These are phyloP conservation scores for Genyomyrus donnyi DNA, from an alignment of 2,113 vertebrate species.

Conservation along the genomic window DNA sequence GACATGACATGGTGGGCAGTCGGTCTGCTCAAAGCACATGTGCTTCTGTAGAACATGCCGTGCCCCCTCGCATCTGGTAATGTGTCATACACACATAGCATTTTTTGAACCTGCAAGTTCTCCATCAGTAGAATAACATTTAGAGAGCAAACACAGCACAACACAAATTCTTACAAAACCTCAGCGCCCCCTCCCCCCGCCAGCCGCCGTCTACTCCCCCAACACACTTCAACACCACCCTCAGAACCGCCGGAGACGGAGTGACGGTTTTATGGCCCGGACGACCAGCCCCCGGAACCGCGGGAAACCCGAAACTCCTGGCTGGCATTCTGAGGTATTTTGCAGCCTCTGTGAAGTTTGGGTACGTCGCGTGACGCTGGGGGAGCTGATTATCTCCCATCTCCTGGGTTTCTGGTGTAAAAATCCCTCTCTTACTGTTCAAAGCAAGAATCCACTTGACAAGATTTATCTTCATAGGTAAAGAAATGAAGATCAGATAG, in stretches of 20 bases:
- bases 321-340: conserved; percentile 40
- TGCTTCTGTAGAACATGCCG: neutral
- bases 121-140: neutral
- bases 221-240: conserved; percentile 24
- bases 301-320: conserved; percentile 33
- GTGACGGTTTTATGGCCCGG: conserved; percentile 40
- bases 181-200: neutral
- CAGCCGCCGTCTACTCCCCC: neutral
- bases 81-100: neutral
- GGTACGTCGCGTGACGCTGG: neutral
- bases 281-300: conserved; percentile 22
- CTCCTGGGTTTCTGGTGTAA: neutral
- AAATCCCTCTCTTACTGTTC: neutral
- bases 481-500: conserved; percentile 4
- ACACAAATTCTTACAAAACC: neutral
- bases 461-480: neutral
- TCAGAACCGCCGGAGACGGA: conserved; percentile 35
- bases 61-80: neutral
- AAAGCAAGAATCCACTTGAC: conserved; percentile 9
- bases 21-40: neutral
- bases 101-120: neutral
- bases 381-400: neutral
- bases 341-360: conserved; percentile 18
- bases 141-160: neutral
- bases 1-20: no score